A percentile compares a stretch with the other conserved stretches of the same genome.
These are phyloP conservation scores for Sebastes steindachneri DNA, from an alignment of 2,797 vertebrate species.

Conservation along the genomic window DNA sequence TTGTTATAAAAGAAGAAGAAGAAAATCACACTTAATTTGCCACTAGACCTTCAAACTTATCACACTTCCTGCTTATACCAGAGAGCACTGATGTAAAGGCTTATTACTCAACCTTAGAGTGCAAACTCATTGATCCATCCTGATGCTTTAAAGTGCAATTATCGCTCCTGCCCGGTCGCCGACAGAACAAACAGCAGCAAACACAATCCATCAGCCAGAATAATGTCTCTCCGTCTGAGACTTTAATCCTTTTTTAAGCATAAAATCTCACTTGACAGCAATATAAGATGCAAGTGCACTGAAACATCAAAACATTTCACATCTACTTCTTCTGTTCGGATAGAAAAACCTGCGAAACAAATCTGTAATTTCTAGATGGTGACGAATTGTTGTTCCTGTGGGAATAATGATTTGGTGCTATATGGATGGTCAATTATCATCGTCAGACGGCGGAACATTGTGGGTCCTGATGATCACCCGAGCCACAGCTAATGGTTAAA, in stretches of 20 bases:
- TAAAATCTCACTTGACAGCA: background rate
- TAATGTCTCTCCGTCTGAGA: background rate
- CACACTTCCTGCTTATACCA: background rate
- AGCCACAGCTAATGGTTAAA: conserved; percentile 32
- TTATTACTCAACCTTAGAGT: background rate
- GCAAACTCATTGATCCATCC: background rate
- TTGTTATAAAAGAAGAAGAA: background rate
- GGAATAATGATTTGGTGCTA: background rate
- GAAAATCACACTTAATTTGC: conserved; percentile 23
- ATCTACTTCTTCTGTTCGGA: background rate
- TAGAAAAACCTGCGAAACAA: background rate
- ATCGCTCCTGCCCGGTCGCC: background rate
- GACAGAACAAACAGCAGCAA: background rate
- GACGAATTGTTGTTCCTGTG: background rate
- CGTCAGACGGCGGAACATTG: background rate
- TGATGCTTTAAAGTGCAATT: background rate
- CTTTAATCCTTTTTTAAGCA: conserved; percentile 1
- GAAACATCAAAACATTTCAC: background rate
- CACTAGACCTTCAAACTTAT: background rate
- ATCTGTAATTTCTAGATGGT: background rate
- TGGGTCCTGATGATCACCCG: background rate
- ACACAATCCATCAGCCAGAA: background rate
- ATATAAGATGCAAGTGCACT: background rate
- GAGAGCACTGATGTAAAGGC: background rate
- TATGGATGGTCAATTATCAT: background rate